phyloP scores from a whole-genome alignment of 2,797 vertebrate genomes.

The Eulemur rubriventer region DNA sequence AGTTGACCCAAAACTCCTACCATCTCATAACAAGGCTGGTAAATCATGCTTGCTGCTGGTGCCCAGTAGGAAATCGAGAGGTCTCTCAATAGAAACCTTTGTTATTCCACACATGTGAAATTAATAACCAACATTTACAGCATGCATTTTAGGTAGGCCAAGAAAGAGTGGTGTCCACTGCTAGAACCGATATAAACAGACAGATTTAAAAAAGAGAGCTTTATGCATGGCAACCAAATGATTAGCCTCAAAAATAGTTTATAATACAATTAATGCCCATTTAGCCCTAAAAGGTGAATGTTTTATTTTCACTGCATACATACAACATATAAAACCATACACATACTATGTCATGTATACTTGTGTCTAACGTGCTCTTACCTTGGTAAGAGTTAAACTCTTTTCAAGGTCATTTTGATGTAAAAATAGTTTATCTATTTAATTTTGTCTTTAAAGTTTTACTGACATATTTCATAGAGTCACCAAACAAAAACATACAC shows the following conservation, averaged over 20 bases:
- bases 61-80: neutral
- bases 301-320: neutral
- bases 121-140: neutral
- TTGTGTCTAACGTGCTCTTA: neutral
- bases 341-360: neutral
- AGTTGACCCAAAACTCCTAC: conserved; percentile 3
- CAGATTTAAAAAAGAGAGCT: neutral
- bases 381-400: neutral
- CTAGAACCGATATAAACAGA: neutral
- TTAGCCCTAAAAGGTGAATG: neutral
- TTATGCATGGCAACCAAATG: neutral
- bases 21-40: neutral
- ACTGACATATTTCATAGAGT: neutral
- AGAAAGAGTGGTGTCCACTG: neutral
- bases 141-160: neutral
- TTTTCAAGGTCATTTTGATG: neutral
- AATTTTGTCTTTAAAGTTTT: neutral
- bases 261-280: neutral
- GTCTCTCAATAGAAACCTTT: neutral
- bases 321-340: neutral
- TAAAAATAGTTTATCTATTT: neutral
- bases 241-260: neutral
- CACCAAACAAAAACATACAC: neutral
- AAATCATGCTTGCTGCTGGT: neutral
- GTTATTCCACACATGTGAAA: neutral